phyloP scores from a whole-genome alignment of 1,140 invertebrate species.

The Parasteatoda tepidariorum region DNA sequence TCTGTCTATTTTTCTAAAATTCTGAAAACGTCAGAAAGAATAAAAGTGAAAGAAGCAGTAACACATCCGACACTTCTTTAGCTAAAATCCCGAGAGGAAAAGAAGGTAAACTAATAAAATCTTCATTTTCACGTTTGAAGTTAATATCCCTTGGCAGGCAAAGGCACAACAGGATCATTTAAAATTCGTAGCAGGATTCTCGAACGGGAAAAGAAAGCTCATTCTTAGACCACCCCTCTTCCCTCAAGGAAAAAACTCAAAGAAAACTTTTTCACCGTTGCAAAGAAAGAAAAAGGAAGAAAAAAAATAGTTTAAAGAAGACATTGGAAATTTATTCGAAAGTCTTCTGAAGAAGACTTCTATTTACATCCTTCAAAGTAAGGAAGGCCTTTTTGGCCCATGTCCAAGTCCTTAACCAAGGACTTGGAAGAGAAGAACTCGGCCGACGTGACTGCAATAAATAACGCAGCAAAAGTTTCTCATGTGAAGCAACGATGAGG shows the following conservation, averaged over 20 bases:
- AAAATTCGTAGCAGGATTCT: conserved; percentile 41
- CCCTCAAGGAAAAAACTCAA: conserved; percentile 32
- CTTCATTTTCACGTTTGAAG: conserved; percentile 17
- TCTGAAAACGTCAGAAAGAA: too few relatives aligned
- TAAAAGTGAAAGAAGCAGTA: too few relatives aligned
- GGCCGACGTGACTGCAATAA: conserved; percentile 54
- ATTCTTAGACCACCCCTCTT: too few relatives aligned
- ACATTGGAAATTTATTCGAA: conserved; percentile 58
- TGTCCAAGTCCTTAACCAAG: conserved; percentile 55
- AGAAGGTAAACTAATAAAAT: background rate
- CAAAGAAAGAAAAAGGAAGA: background rate
- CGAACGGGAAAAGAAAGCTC: background rate
- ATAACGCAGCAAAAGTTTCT: conserved; percentile 39
- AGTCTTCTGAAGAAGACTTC: conserved; percentile 51
- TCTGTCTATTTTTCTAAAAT: too few relatives aligned
- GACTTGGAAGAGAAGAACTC: conserved; percentile 48
- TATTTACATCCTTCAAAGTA: conserved; percentile 45
- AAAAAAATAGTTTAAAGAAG: conserved; percentile 53
- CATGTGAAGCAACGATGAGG: conserved; percentile 39
- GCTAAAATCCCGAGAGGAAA: background rate
- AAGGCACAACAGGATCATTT: conserved; percentile 39
- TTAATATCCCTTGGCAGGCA: conserved; percentile 17
- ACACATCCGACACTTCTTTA: too few relatives aligned
- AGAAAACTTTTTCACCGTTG: conserved; percentile 16
- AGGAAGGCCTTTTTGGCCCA: conserved; percentile 44